These are phyloP conservation scores for Drosophila lacicola DNA, from an alignment of 2,888 invertebrate species.

Conservation along the genomic window DNA sequence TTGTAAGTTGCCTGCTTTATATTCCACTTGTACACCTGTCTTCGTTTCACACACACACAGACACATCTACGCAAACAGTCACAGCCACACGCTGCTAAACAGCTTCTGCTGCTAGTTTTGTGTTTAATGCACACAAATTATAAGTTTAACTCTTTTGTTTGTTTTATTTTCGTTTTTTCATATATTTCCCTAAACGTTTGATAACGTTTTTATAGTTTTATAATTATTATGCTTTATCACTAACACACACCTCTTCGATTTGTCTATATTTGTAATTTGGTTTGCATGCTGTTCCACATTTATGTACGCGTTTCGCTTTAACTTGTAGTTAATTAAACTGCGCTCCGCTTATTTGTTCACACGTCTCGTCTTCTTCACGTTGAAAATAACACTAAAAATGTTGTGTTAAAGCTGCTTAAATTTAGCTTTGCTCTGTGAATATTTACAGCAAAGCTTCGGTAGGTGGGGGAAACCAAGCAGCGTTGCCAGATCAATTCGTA, in stretches of 20 bases:
- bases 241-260: conserved; percentile 39
- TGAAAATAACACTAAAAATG: conserved; percentile 40
- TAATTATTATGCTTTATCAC: conserved; percentile 18
- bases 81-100: conserved; percentile 26
- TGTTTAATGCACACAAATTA: conserved; percentile 39
- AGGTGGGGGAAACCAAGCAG: conserved; percentile 22
- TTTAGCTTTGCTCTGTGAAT: conserved; percentile 34
- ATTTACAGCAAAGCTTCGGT: conserved; percentile 36
- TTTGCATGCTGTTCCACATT: conserved; percentile 43
- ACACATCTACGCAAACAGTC: conserved; percentile 25
- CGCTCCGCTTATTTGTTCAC: conserved; percentile 21
- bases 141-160: conserved; percentile 32
- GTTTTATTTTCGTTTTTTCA: conserved; percentile 18
- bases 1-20: conserved; percentile 34
- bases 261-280: conserved; percentile 30
- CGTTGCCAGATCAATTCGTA: conserved; percentile 27
- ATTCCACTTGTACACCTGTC: conserved; percentile 42
- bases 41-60: conserved; percentile 54
- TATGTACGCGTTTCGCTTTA: conserved; percentile 43
- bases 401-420: conserved; percentile 17
- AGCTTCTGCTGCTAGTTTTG: conserved; percentile 28
- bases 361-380: conserved; percentile 46
- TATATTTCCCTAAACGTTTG: conserved; percentile 34
- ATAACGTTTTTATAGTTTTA: conserved; percentile 10
- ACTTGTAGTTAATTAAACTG: conserved; percentile 22